phyloP scores from a whole-genome alignment of 2,113 vertebrate genomes.

The Anarhynchus alexandrinus region DNA sequence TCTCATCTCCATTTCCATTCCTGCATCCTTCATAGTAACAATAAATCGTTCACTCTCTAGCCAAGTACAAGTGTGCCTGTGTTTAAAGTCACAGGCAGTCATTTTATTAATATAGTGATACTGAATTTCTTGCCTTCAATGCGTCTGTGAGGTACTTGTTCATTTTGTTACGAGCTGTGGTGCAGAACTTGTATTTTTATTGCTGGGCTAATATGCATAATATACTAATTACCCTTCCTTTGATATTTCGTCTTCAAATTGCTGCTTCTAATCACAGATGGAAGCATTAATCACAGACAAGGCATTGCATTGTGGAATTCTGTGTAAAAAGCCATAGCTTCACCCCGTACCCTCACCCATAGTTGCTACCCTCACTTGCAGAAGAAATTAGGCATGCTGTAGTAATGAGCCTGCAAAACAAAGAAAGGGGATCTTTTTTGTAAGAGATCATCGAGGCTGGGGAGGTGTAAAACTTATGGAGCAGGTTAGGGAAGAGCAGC shows the following conservation, averaged over 20 bases:
- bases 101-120: slow-evolving; percentile 47
- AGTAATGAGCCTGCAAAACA: slow-evolving; percentile 30
- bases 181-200: slow-evolving; percentile 67
- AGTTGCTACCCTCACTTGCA: slow-evolving; percentile 32
- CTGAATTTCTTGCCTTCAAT: slow-evolving; percentile 59
- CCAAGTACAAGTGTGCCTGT: slow-evolving; percentile 36
- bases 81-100: slow-evolving; percentile 59
- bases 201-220: neutral
- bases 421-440: neutral
- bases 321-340: slow-evolving; percentile 29
- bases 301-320: slow-evolving; percentile 2
- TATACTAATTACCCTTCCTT: neutral
- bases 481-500: slow-evolving; percentile 12
- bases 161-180: slow-evolving; percentile 30
- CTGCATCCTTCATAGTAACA: slow-evolving; percentile 51
- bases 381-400: slow-evolving; percentile 27
- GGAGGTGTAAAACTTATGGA: slow-evolving; percentile 54
- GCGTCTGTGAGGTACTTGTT: slow-evolving; percentile 62
- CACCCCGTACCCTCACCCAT: neutral
- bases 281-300: neutral
- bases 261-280: neutral
- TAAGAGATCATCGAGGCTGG: neutral
- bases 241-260: neutral
- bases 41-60: slow-evolving; percentile 30
- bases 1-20: slow-evolving; percentile 34